Conservation (phyloP, 2,113 vertebrate species). For the Oryzias curvinotus region DNA sequence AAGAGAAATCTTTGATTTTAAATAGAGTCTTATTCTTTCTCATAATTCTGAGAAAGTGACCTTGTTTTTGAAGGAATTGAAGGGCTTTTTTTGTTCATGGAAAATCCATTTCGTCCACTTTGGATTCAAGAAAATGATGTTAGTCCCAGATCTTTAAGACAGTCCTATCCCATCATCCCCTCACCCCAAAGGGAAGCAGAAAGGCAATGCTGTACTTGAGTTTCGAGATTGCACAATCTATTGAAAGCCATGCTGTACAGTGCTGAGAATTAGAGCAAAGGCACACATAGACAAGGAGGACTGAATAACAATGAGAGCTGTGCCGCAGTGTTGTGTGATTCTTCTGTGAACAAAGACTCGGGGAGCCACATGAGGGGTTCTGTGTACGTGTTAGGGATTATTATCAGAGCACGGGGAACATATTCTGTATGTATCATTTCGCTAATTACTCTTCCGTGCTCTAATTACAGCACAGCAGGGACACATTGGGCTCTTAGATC, state of each 20-base stretch:
- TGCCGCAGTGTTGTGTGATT: conserved; percentile 56
- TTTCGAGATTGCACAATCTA: conserved; percentile 36
- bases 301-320: conserved; percentile 65
- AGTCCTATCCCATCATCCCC: conserved; percentile 37
- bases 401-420: conserved; percentile 49
- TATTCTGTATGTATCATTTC: conserved; percentile 65
- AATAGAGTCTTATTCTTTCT: conserved; percentile 5
- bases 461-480: conserved; percentile 66
- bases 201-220: conserved; percentile 1
- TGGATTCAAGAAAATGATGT: conserved; percentile 20
- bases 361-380: conserved; percentile 17
- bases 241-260: conserved; percentile 32
- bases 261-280: conserved; percentile 61
- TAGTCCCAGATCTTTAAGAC: conserved; percentile 20
- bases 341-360: conserved; percentile 37
- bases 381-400: conserved; percentile 38
- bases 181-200: conserved; percentile 34
- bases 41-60: not conserved
- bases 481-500: conserved; percentile 50
- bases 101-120: conserved; percentile 24
- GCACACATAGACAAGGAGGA: conserved; percentile 55
- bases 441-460: conserved; percentile 63
- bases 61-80: conserved; percentile 6
- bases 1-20: conserved; percentile 15
- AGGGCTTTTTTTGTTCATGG: not conserved